Evolutionary conservation across 2,113 vertebrate species (phyloP).

Genomic region (Petaurus breviceps): DNA sequence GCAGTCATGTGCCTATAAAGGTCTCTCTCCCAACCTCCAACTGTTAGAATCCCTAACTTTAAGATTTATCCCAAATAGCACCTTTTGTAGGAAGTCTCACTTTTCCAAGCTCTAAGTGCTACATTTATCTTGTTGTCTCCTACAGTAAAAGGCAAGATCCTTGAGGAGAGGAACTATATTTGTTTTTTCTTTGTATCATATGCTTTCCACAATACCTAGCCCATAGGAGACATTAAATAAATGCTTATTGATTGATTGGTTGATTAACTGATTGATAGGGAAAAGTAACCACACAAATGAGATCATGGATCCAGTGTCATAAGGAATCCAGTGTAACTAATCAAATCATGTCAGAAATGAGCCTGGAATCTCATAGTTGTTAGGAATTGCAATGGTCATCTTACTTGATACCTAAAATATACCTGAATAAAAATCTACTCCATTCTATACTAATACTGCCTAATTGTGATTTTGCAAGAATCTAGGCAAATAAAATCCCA

Average conservation of each 20-base stretch:
- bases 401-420: not conserved
- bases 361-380: not conserved
- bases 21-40: not conserved
- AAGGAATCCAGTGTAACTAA: not conserved
- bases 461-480: not conserved
- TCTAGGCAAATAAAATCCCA: not conserved
- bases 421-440: not conserved
- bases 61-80: not conserved
- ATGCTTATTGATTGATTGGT: not conserved
- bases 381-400: not conserved
- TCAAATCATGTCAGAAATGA: not conserved
- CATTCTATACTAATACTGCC: not conserved
- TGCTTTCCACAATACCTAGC: not conserved
- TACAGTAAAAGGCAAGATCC: not conserved
- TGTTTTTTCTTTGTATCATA: not conserved
- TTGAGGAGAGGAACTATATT: not conserved
- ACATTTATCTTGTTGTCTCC: not conserved
- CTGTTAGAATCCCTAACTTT: not conserved
- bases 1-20: not conserved
- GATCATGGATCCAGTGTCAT: not conserved
- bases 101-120: not conserved
- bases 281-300: not conserved
- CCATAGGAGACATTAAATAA: not conserved
- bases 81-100: not conserved
- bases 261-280: not conserved